These are phyloP conservation scores for Chamaea fasciata DNA, from an alignment of 2,113 vertebrate genomes.

Conservation along the genomic window DNA sequence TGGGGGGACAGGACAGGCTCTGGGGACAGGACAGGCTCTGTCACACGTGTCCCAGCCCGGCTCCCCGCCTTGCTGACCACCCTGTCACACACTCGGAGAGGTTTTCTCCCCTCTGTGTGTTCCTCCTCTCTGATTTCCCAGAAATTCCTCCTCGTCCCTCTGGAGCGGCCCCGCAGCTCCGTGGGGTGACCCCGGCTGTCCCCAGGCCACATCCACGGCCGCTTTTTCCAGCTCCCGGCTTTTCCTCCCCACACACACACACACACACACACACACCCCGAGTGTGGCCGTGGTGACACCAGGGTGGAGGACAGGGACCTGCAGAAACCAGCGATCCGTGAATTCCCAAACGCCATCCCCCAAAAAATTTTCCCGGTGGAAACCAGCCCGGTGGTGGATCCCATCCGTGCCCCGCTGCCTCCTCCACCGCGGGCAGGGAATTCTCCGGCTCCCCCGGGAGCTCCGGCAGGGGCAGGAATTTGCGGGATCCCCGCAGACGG, in stretches of 20 bases:
- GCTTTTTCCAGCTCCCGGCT: accelerated
- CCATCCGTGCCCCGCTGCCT: not conserved
- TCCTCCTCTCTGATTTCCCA: no score
- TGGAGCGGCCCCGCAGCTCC: accelerated
- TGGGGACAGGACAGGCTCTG: no score
- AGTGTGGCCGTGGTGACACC: not conserved
- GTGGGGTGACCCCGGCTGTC: accelerated
- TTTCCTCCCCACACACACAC: not conserved
- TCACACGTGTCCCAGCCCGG: no score
- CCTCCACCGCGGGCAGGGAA: not conserved
- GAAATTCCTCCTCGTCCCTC: no score
- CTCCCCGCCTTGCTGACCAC: no score
- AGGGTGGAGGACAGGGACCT: accelerated
- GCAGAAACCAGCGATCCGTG: accelerated
- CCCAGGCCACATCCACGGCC: accelerated
- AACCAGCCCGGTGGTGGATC: not conserved
- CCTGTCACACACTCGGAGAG: no score
- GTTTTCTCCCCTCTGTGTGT: no score
- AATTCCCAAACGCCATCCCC: not conserved
- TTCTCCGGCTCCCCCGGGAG: accelerated
- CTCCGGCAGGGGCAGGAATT: not conserved
- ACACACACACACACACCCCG: no score
- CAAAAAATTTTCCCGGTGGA: not conserved
- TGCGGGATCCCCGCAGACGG: not conserved
- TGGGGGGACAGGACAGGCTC: no score